phyloP scores from a whole-genome alignment of 2,797 vertebrate genomes.

The Melanotaenia maccullochi region DNA sequence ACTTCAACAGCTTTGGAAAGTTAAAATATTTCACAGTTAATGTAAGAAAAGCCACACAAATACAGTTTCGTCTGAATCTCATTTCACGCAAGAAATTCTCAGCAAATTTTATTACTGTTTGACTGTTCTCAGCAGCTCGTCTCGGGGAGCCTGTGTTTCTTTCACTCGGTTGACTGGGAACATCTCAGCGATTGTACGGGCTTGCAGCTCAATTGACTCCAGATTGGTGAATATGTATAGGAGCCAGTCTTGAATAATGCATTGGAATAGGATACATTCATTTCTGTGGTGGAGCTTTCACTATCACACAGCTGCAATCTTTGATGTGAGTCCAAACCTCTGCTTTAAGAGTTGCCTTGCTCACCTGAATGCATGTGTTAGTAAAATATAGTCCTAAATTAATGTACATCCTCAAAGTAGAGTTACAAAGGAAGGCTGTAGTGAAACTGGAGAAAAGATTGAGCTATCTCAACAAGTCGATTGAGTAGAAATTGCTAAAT shows the following conservation, averaged over 20 bases:
- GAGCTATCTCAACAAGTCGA: constrained; percentile 1
- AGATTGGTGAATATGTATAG: constrained; percentile 70
- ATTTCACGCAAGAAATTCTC: constrained; percentile 33
- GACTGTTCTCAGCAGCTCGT: constrained; percentile 32
- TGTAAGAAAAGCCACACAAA: constrained; percentile 23
- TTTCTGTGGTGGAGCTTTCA: constrained; percentile 34
- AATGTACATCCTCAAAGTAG: constrained; percentile 21
- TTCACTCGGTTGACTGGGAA: constrained; percentile 51
- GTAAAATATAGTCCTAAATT: constrained; percentile 35
- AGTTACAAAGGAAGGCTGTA: not conserved
- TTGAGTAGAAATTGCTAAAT: not conserved
- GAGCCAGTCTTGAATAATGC: constrained; percentile 71
- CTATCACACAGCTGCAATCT: constrained; percentile 53
- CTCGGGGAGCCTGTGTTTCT: constrained; percentile 34
- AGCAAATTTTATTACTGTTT: constrained; percentile 26
- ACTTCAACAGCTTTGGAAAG: constrained; percentile 45
- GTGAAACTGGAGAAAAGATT: not conserved
- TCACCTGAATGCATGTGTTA: constrained; percentile 63
- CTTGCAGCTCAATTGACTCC: constrained; percentile 65
- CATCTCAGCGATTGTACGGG: constrained; percentile 41
- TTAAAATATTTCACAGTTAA: constrained; percentile 42
- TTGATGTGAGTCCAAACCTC: constrained; percentile 73
- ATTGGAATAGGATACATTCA: constrained; percentile 55
- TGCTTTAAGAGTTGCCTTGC: constrained; percentile 42
- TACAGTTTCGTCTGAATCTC: constrained; percentile 21